A percentile compares a stretch with the other conserved stretches of the same genome.
Evolutionary conservation across 1,140 invertebrate genomes (phyloP).

Genomic region (Coelopa frigida): DNA sequence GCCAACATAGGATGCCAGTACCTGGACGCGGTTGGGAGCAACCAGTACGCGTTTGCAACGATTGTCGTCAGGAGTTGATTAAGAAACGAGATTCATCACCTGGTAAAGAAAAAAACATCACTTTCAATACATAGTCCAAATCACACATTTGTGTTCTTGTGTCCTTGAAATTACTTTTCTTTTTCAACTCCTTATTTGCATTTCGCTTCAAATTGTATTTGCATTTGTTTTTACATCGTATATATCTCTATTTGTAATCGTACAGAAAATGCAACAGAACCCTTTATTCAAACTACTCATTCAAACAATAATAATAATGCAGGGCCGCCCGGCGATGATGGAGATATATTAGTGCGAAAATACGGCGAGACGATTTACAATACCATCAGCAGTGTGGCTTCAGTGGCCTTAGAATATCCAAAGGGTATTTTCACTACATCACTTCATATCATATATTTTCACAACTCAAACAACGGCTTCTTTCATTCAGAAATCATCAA

Average conservation of each 20-base stretch:
- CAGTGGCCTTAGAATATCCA: slow-evolving; percentile 48
- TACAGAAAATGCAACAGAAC: slow-evolving; percentile 11
- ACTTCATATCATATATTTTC: not conserved
- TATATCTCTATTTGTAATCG: slow-evolving; percentile 6
- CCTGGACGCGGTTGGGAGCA: slow-evolving; percentile 58
- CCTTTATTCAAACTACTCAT: slow-evolving; percentile 8
- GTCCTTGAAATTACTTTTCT: not conserved
- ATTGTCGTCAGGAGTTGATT: slow-evolving; percentile 49
- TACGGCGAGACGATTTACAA: slow-evolving; percentile 58
- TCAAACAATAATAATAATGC: slow-evolving; percentile 13
- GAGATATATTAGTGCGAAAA: slow-evolving; percentile 54
- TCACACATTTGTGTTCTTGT: not conserved
- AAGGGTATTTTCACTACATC: slow-evolving; percentile 23
- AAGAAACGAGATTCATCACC: slow-evolving; percentile 29
- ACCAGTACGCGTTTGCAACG: slow-evolving; percentile 62
- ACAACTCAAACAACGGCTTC: not conserved
- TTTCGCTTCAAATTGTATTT: not conserved
- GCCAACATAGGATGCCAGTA: slow-evolving; percentile 53
- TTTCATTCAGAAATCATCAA: slow-evolving; percentile 60
- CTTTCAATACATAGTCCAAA: not conserved
- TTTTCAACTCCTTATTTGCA: not conserved
- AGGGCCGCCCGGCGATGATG: slow-evolving; percentile 29
- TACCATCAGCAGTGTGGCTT: slow-evolving; percentile 53
- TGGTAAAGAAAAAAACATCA: too few relatives aligned
- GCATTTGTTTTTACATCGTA: not conserved